These are phyloP conservation scores for Clinocottus analis DNA, from an alignment of 2,113 vertebrate genomes.

Conservation along the genomic window DNA sequence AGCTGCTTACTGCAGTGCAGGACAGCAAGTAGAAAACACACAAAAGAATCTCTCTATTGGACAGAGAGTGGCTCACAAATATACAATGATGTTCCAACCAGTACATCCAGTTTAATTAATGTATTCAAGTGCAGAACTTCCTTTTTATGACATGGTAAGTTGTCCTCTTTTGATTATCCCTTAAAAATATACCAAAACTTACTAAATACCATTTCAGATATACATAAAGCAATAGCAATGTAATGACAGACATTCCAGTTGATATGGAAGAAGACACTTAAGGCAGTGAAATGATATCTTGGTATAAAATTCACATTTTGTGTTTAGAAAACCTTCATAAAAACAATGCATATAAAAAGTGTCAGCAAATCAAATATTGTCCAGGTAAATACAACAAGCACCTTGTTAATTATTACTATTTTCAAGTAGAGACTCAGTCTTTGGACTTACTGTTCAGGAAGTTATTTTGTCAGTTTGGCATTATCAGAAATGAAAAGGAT, in stretches of 20 bases:
- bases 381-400: not conserved
- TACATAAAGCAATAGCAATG: not conserved
- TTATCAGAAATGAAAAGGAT: not conserved
- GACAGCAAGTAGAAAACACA: not conserved
- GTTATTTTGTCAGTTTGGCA: not conserved
- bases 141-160: not conserved
- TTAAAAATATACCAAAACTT: not conserved
- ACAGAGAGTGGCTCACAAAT: not conserved
- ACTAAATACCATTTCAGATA: not conserved
- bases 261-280: not conserved
- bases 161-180: not conserved
- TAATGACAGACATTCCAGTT: not conserved
- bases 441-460: not conserved
- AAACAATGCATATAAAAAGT: not conserved
- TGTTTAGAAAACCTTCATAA: not conserved
- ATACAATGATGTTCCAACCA: not conserved
- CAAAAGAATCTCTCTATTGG: not conserved
- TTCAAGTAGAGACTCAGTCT: not conserved
- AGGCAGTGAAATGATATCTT: not conserved
- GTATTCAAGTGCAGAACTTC: not conserved
- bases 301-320: not conserved
- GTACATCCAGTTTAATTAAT: not conserved
- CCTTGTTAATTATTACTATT: not conserved
- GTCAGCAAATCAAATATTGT: not conserved
- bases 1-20: conserved; percentile 23